These are phyloP conservation scores for Melanchra persicariae DNA, from an alignment of 2,888 invertebrate species.

Conservation along the genomic window DNA sequence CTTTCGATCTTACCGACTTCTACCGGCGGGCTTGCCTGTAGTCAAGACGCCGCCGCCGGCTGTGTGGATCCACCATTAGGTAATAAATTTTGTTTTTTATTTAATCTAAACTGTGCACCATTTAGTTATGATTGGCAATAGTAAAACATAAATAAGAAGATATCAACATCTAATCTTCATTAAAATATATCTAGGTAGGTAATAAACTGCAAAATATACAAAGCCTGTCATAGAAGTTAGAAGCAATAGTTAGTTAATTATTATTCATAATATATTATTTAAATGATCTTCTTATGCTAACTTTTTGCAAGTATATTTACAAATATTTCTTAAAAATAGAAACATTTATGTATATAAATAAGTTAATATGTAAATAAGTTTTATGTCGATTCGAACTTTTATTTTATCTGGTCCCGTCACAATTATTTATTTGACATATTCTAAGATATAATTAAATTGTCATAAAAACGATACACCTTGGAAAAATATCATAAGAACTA, in stretches of 20 bases:
- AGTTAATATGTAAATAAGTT: background rate
- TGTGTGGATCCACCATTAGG: too few relatives aligned
- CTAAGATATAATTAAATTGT: background rate
- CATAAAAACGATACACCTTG: background rate
- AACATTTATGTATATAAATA: background rate
- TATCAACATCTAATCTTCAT: background rate
- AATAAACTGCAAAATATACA: conserved; percentile 27
- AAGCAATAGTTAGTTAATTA: conserved; percentile 14
- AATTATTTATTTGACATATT: background rate
- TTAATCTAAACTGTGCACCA: too few relatives aligned
- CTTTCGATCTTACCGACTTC: too few relatives aligned
- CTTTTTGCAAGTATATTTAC: conserved; percentile 22
- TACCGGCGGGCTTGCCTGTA: too few relatives aligned
- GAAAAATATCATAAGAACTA: background rate
- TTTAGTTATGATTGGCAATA: conserved; percentile 5
- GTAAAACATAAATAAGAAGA: background rate
- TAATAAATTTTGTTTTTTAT: too few relatives aligned
- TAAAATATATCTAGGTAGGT: background rate
- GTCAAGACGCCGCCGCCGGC: too few relatives aligned
- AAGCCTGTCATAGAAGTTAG: too few relatives aligned
- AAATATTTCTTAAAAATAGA: conserved; percentile 10
- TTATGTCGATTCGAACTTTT: background rate
- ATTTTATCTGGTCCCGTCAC: too few relatives aligned
- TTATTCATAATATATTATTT: conserved; percentile 13
- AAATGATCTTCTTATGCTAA: conserved; percentile 3